Conservation (phyloP, 2,888 invertebrate genomes). For the Tortricodes alternella region DNA sequence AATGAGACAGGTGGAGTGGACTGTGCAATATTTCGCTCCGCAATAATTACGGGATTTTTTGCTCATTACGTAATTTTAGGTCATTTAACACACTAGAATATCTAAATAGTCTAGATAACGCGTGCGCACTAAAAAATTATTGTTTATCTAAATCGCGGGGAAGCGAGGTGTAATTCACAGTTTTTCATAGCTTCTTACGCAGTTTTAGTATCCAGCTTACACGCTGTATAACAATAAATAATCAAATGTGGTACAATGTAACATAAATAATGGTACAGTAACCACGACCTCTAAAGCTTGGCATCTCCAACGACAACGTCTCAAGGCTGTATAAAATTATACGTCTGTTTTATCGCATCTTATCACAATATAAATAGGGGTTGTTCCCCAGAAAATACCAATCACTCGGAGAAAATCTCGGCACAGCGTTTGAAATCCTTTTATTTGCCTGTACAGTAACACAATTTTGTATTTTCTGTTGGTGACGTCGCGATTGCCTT, state of each 20-base stretch:
- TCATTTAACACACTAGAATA: too few species aligned
- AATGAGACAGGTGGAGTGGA: too few species aligned
- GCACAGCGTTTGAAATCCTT: slow-evolving; percentile 20
- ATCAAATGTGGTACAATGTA: not conserved
- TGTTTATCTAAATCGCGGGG: too few species aligned
- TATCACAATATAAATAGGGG: slow-evolving; percentile 26
- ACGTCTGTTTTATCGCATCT: slow-evolving; percentile 18
- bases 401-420: slow-evolving; percentile 23
- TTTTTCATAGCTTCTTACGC: too few species aligned
- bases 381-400: slow-evolving; percentile 21
- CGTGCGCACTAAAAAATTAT: too few species aligned
- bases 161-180: too few species aligned
- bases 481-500: slow-evolving; percentile 1
- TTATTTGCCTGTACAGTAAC: slow-evolving; percentile 12
- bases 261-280: not conserved
- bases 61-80: too few species aligned
- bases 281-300: not conserved
- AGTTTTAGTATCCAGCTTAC: too few species aligned
- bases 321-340: slow-evolving; percentile 18
- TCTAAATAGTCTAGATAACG: too few species aligned
- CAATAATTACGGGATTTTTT: too few species aligned
- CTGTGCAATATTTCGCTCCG: too few species aligned
- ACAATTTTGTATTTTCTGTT: not conserved
- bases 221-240: too few species aligned
- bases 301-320: not conserved